Evolutionary conservation across 2,888 invertebrate species (phyloP).

Genomic region (Stenichneumon culpator): DNA sequence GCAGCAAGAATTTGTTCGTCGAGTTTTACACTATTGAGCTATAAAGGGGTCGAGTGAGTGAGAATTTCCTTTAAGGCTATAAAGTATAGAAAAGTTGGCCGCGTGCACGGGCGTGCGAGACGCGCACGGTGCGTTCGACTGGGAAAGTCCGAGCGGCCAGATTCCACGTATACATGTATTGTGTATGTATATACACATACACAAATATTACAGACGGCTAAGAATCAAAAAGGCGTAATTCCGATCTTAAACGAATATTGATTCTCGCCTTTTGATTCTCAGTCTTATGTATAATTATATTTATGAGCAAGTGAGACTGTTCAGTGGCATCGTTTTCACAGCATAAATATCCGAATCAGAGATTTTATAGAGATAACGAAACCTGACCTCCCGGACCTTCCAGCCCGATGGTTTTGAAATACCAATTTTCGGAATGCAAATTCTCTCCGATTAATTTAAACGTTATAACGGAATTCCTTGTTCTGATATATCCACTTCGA

Average conservation of each 20-base stretch:
- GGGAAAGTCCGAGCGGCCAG: constrained; percentile 58
- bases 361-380: not conserved
- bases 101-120: constrained; percentile 58
- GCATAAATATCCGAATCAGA: not conserved
- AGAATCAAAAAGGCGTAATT: not conserved
- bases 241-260: not conserved
- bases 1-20: not conserved
- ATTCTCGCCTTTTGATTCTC: not conserved
- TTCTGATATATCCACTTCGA: not conserved
- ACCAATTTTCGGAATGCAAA: not conserved
- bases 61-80: constrained; percentile 50
- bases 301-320: not conserved
- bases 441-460: not conserved
- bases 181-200: constrained; percentile 5
- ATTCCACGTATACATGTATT: not conserved
- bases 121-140: constrained; percentile 60
- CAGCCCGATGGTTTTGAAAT: not conserved
- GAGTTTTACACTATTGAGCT: constrained; percentile 25
- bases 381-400: not conserved
- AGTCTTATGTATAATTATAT: not conserved
- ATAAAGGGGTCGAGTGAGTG: constrained; percentile 52
- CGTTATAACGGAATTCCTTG: not conserved
- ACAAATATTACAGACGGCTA: not conserved
- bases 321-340: constrained; percentile 24
- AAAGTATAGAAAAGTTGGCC: constrained; percentile 57